phyloP scores from a whole-genome alignment of 2,888 invertebrate species.

The Protonemura montana region DNA sequence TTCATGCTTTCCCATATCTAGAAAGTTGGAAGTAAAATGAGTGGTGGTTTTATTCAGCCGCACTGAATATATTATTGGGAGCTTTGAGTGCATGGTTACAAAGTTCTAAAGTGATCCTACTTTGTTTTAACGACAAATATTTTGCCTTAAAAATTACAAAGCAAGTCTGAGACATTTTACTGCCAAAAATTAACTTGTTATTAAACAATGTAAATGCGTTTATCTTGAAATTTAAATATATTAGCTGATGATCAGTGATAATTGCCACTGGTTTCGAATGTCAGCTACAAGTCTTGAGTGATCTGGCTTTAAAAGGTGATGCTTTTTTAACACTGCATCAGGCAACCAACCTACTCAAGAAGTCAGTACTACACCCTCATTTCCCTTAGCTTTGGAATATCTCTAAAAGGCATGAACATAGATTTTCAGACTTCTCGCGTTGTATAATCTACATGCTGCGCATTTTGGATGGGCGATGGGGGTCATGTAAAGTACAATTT shows the following conservation, averaged over 20 bases:
- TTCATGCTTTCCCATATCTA: neutral
- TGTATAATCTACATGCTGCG: too few species aligned
- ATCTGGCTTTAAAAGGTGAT: too few species aligned
- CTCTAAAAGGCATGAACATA: too few species aligned
- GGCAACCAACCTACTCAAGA: too few species aligned
- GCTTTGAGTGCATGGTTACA: neutral
- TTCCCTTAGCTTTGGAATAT: too few species aligned
- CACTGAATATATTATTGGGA: neutral
- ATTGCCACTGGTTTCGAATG: neutral
- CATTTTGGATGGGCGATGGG: too few species aligned
- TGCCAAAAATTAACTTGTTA: neutral
- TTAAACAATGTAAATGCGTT: neutral
- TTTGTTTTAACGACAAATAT: neutral
- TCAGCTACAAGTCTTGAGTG: neutral
- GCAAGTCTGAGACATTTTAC: constrained; percentile 2
- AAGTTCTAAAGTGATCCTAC: neutral
- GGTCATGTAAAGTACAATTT: too few species aligned
- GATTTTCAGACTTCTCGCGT: too few species aligned
- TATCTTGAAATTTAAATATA: neutral
- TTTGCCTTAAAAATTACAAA: constrained; percentile 2
- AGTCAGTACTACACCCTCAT: too few species aligned
- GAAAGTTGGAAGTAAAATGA: neutral
- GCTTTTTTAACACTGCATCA: too few species aligned
- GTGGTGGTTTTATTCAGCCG: neutral
- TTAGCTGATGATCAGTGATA: neutral